Conservation (phyloP, 1,140 invertebrate species). For the Brachionus asplanchnoidis region DNA sequence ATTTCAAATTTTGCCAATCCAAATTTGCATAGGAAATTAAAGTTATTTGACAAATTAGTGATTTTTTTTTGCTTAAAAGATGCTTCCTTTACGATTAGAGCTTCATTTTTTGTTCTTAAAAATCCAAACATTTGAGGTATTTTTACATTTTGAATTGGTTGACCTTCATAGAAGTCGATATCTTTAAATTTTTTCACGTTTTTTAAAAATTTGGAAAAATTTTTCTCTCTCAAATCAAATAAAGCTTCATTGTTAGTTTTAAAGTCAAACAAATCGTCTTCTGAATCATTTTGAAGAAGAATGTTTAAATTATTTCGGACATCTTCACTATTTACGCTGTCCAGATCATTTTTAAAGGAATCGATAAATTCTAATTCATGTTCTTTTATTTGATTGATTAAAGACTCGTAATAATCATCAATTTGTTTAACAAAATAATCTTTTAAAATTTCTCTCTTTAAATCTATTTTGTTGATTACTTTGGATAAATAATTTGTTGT, state of each 20-base stretch:
- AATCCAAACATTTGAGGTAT: too few relatives aligned
- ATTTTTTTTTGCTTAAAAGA: background rate
- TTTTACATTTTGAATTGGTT: too few relatives aligned
- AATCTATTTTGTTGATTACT: background rate
- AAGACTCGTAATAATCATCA: background rate
- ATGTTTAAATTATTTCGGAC: background rate
- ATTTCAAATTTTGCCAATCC: background rate
- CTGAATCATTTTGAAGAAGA: background rate
- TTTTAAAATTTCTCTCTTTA: background rate
- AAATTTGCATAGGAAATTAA: background rate
- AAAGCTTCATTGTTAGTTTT: background rate
- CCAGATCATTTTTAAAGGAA: background rate
- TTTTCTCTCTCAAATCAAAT: background rate
- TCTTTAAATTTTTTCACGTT: too few relatives aligned
- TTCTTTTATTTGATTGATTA: background rate
- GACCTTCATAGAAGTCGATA: too few relatives aligned
- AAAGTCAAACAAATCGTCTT: too few relatives aligned
- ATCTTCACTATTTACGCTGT: background rate
- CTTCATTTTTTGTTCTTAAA: background rate
- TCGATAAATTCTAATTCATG: background rate
- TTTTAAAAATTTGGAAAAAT: too few relatives aligned
- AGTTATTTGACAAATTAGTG: background rate
- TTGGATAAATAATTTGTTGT: background rate
- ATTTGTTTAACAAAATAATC: background rate
- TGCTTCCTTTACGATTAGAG: background rate